Evolutionary conservation across 2,888 invertebrate genomes (phyloP).

Genomic region (Brachyopa scutellaris): DNA sequence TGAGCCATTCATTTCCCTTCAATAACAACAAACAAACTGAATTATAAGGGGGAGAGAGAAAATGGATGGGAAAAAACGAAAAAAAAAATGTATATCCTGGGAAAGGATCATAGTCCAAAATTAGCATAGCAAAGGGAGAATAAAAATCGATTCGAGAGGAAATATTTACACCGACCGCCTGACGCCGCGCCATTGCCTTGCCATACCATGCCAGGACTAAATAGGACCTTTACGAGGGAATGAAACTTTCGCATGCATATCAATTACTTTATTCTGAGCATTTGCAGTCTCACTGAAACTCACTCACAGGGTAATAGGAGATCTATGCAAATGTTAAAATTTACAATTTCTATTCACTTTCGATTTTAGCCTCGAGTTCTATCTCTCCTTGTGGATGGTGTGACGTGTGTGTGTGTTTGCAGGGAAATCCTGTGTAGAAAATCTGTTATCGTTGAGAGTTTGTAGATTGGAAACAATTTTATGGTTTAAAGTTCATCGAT

Average conservation of each 20-base stretch:
- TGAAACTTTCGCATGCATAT: slow-evolving; percentile 64
- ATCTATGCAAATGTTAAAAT: slow-evolving; percentile 71
- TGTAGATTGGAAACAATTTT: slow-evolving; percentile 75
- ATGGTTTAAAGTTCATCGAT: slow-evolving; percentile 63
- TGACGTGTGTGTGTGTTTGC: slow-evolving; percentile 16
- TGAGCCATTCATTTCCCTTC: slow-evolving; percentile 58
- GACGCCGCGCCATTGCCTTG: too few species aligned
- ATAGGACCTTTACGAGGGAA: not conserved
- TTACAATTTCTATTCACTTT: slow-evolving; percentile 71
- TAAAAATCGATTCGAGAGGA: slow-evolving; percentile 58
- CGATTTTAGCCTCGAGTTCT: slow-evolving; percentile 57
- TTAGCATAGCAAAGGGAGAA: slow-evolving; percentile 68
- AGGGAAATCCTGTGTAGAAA: slow-evolving; percentile 32
- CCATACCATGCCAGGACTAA: too few species aligned
- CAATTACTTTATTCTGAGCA: slow-evolving; percentile 60
- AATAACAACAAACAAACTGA: slow-evolving; percentile 48
- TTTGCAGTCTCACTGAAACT: slow-evolving; percentile 21
- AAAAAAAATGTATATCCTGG: slow-evolving; percentile 24
- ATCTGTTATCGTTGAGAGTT: slow-evolving; percentile 71
- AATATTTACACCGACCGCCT: slow-evolving; percentile 44
- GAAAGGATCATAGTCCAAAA: slow-evolving; percentile 64
- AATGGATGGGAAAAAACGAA: not conserved
- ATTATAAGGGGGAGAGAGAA: not conserved
- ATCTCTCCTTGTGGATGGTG: slow-evolving; percentile 13
- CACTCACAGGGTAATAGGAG: slow-evolving; percentile 37